Evolutionary conservation across 2,113 vertebrate species (phyloP), one percentile per base, ranked within the genome.

Genomic region (Mustela lutreola): DNA sequence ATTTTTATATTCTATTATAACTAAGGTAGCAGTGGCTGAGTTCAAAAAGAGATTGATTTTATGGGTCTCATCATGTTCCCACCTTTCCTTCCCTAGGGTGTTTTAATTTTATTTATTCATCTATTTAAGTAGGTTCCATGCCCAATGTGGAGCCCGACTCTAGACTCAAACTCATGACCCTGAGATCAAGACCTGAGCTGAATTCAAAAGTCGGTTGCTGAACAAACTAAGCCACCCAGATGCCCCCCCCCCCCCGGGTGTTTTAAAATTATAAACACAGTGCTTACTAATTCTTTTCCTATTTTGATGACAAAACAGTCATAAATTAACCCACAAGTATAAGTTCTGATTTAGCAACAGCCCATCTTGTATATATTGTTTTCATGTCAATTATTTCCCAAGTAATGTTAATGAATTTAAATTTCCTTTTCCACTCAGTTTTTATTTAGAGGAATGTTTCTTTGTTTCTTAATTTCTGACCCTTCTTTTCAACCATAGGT

Each of bases 371-470:
- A 8, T 28, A n/a, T 45, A 76, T 14, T n/a, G 5, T 80, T 96
- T 95, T 65, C 70, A 73, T 53, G 45, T 18, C 21, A 81, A 24
- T 53, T 76, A 53, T 70, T 95, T 93, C 45, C 11, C 62, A 89
- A 39, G 31, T 84, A 82, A 33, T 48, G 4, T 53, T 53, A 62
- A 19, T 82, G 14, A 50, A 39, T 90, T 93, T 83, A 45, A 88
- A 79, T 70, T 82, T 94, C 16, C 28, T 73, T 91, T 95, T 88
- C 60, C 75, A 88, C 15, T 89, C 24, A 67, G 53, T 80, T 85
- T 90, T 88, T 65, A 36, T 58, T 93, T 84, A 75, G 26, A 50
- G 91, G 26, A 60, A 73, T 81, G 50, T 82, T 53, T 24, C 58
- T 73, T 65, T 93, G 21, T 21, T 86, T 95, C 28, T 53, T 76